These are phyloP conservation scores for Sibirionetta formosa DNA, from an alignment of 2,797 vertebrate genomes.

Conservation along the genomic window DNA sequence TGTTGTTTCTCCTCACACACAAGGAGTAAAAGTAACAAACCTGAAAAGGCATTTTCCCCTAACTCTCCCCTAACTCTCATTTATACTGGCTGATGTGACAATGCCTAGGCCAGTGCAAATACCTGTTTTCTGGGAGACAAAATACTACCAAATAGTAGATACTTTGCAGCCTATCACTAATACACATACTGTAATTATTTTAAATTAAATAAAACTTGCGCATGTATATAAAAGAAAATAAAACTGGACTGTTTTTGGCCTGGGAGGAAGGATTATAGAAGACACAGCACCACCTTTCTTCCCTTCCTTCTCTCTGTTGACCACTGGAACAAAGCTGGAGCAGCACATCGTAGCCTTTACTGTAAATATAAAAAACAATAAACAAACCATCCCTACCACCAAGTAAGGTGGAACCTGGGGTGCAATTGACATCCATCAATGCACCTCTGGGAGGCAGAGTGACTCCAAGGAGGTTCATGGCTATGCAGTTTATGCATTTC, in stretches of 20 bases:
- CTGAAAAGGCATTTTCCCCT: neutral
- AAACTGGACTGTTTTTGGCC: neutral
- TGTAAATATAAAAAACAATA: neutral
- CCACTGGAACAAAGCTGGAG: neutral
- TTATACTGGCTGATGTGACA: neutral
- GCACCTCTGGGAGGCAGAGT: neutral
- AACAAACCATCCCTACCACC: fast-evolving
- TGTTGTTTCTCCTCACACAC: neutral
- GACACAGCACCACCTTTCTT: neutral
- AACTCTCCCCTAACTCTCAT: neutral
- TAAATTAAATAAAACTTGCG: neutral
- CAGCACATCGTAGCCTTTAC: neutral
- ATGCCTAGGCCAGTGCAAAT: neutral
- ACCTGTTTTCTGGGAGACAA: neutral
- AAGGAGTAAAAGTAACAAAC: neutral
- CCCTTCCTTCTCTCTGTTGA: neutral
- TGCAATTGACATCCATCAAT: neutral
- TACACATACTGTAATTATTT: neutral
- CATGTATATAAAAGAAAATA: neutral
- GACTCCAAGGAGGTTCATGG: neutral
- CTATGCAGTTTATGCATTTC: neutral
- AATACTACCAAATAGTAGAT: neutral
- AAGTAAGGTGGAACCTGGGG: neutral
- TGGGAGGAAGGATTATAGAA: neutral
- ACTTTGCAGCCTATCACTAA: neutral